These are phyloP conservation scores for Centropyge bicolor DNA, from an alignment of 2,797 vertebrate species.

Conservation along the genomic window DNA sequence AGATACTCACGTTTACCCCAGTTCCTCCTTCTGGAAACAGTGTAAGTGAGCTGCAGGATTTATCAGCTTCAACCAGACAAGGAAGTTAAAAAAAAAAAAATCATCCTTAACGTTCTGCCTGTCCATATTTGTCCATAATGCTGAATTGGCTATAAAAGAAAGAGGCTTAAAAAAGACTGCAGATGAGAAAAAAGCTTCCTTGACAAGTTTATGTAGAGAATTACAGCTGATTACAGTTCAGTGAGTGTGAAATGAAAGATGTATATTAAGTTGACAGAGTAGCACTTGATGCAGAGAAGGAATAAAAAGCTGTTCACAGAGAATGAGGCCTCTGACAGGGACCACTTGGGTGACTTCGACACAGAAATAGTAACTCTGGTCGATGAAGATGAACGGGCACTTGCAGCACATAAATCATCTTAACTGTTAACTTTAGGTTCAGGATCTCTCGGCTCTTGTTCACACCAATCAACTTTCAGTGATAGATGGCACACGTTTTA, in stretches of 20 bases:
- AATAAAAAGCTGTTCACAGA: conserved; percentile 9
- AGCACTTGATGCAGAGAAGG: conserved; percentile 6
- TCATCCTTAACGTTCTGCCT: background rate
- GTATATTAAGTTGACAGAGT: conserved; percentile 11
- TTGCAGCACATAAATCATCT: conserved; percentile 15
- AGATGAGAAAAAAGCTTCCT: background rate
- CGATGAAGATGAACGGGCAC: conserved; percentile 2
- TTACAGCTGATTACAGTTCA: conserved; percentile 22
- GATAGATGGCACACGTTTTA: background rate
- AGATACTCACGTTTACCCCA: background rate
- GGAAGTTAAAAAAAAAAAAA: background rate
- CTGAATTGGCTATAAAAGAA: background rate
- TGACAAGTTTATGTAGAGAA: conserved; percentile 1
- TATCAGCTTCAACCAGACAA: background rate
- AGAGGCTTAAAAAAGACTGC: background rate
- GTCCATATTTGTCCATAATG: background rate
- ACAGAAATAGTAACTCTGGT: background rate
- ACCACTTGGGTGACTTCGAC: conserved; percentile 4
- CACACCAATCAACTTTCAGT: background rate
- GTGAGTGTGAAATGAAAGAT: conserved; percentile 17
- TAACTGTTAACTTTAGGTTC: background rate
- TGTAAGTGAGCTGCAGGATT: background rate
- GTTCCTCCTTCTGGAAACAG: background rate
- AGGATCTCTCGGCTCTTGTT: conserved; percentile 2
- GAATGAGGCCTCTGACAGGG: background rate